phyloP scores from a whole-genome alignment of 2,113 vertebrate species.

The Oreotrochilus melanogaster region DNA sequence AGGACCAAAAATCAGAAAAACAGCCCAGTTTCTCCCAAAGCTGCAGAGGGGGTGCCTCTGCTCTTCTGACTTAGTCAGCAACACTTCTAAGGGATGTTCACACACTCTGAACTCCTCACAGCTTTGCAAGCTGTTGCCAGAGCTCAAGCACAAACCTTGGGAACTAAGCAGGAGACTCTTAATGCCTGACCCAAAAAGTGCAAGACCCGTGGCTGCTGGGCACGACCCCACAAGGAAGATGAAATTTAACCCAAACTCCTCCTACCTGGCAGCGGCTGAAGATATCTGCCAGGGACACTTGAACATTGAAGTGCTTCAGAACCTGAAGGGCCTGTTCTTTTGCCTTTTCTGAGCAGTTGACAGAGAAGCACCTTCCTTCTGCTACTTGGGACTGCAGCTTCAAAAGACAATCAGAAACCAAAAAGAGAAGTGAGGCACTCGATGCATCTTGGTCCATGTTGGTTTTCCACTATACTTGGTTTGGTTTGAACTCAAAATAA shows the following conservation, averaged over 20 bases:
- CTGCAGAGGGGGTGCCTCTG: background rate
- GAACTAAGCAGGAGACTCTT: background rate
- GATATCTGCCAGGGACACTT: conserved; percentile 75
- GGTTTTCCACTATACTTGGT: too few relatives aligned
- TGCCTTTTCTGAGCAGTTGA: conserved; percentile 87
- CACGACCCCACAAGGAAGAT: background rate
- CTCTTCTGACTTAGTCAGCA: background rate
- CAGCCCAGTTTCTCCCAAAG: background rate
- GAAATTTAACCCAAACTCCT: background rate
- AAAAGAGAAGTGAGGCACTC: background rate
- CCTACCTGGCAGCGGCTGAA: conserved; percentile 93
- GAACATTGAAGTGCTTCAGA: conserved; percentile 85
- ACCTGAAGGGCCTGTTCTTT: conserved; percentile 84
- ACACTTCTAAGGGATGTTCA: rapidly evolving
- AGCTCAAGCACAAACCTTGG: background rate
- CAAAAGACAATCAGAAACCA: background rate
- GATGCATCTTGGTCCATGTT: rapidly evolving
- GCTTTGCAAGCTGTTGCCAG: background rate
- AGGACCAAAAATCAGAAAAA: background rate
- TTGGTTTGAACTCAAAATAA: background rate
- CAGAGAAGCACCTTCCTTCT: conserved; percentile 84
- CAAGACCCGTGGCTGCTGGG: background rate
- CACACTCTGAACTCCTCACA: background rate
- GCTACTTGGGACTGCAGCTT: conserved; percentile 89
- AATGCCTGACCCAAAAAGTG: background rate